Evolutionary conservation across 1,140 invertebrate genomes (phyloP), one percentile per base, ranked within the genome.

Genomic region (Brachystomella parvula): DNA sequence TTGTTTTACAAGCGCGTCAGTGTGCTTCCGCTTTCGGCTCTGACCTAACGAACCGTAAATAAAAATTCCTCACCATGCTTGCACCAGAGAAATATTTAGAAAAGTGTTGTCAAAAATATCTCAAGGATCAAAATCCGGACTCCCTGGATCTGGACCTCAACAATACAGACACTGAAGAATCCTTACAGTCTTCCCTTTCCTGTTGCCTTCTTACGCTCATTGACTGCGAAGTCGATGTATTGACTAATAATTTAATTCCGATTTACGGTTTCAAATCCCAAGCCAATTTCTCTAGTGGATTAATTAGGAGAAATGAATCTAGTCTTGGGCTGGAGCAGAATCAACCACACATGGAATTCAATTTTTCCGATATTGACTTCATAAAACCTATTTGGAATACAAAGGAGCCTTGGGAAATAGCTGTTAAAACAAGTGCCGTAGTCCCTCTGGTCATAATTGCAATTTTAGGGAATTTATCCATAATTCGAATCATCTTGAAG

Each of bases 391-490:
- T 88, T 58, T 88, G 87, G 87, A 75, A 78, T 47, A 75, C 82
- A 2, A 81, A 81, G 49, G 78, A 84, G 1, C 47, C 76, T 0
- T 80, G 78, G 70, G 83, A 88, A 74, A 80, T 88, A 0, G 79
- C 80, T 0, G 72, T 84, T n/a, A 87, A 88, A 78, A 77, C 82
- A 1, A 72, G 77, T 2, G 79, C 81, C 0, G 82, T 86, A 73
- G 44, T 85, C 26, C 79, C 85, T 0, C 77, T 90, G 0, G 83
- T 87, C 28, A 53, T 86, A 0, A 75, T 85, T 29, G 89, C 89
- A 0, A 78, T 90, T 17, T 79, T 87, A 39, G 84, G 87, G 0
- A 93, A 93, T 75, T 75, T 83, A 6, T 77, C 86, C 1, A 83
- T 92, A 15, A 79, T 92, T 2, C 79, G 84, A 53, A 82, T 89